Base-by-base conservation (phyloP, 2,797 vertebrate species). In the Ctenopoma kingsleyae region DNA sequence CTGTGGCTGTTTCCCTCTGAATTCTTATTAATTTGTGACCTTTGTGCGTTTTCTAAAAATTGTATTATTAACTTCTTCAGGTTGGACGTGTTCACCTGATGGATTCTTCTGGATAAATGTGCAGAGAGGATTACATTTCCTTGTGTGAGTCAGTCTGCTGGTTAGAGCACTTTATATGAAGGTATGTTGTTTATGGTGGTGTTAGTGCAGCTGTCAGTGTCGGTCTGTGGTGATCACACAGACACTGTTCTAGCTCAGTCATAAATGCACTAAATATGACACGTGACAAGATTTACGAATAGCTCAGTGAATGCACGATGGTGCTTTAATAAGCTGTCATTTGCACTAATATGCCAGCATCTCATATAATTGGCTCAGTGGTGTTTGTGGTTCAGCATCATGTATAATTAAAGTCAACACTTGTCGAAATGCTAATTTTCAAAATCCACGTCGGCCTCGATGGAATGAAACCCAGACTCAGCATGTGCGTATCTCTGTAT, bases 351-450 rank as follows among this genome's bases (percentile, higher is more conserved):
- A 19, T 36, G 44, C 12, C 30, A 38, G n/a, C 36, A 2, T 50
- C 61, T 51, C 36, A 38, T 64, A 9, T 76, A 76, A 82, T 72
- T 43, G 40, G 50, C 69, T 81, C 25, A 20, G 72, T 72, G 54
- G 0, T 82, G 71, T 84, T 74, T 76, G 73, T 73, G 67, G 20
- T 60, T 76, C 54, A 48, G 68, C 62, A 35, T 83, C 59, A 19
- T 61, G 74, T 70, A 25, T 69, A 74, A 87, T 86, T 81, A 80
- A 61, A 81, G 72, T 78, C 68, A 75, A 75, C 78, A 70, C 71
- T 73, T 72, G 71, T 75, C 80, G 73, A 36, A 76, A 74, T 69
- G 62, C 38, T 64, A 25, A 78, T 76, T 64, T 54, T 30, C 27
- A 67, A 57, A 43, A 38, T 47, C 49, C 27, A 12, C 11, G 19